Evolutionary conservation across 2,888 invertebrate genomes (phyloP).

Genomic region (Geophilus truncorum): DNA sequence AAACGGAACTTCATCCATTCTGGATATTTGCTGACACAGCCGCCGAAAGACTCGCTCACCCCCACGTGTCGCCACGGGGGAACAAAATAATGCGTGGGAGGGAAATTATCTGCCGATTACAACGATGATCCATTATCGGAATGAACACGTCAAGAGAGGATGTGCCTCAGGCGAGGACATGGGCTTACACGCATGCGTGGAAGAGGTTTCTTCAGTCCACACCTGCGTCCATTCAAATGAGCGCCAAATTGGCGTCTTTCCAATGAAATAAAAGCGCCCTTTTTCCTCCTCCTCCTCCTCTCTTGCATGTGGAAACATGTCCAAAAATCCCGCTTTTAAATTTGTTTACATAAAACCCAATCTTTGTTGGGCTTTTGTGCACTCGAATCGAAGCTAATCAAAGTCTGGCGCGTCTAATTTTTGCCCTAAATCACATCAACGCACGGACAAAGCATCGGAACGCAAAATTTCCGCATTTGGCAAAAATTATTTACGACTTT

Average conservation of each 20-base stretch:
- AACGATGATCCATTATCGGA: slow-evolving; percentile 18
- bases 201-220: slow-evolving; percentile 18
- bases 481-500: background rate
- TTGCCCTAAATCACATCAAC: background rate
- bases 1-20: background rate
- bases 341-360: background rate
- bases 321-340: background rate
- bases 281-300: background rate
- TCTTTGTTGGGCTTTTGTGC: background rate
- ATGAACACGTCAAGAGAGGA: slow-evolving; percentile 9
- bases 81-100: slow-evolving; percentile 19
- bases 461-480: background rate
- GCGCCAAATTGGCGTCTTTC: slow-evolving; percentile 17
- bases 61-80: background rate
- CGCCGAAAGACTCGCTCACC: background rate
- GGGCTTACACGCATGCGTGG: background rate
- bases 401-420: background rate
- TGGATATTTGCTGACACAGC: slow-evolving; percentile 5
- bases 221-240: slow-evolving; percentile 25
- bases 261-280: background rate
- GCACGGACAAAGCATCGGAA: no score
- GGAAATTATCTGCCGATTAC: slow-evolving; percentile 17
- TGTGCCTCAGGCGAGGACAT: slow-evolving; percentile 5
- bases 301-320: background rate
- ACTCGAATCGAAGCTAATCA: background rate